These are phyloP conservation scores for Drepana arcuata DNA, from an alignment of 1,140 invertebrate species.

Conservation along the genomic window DNA sequence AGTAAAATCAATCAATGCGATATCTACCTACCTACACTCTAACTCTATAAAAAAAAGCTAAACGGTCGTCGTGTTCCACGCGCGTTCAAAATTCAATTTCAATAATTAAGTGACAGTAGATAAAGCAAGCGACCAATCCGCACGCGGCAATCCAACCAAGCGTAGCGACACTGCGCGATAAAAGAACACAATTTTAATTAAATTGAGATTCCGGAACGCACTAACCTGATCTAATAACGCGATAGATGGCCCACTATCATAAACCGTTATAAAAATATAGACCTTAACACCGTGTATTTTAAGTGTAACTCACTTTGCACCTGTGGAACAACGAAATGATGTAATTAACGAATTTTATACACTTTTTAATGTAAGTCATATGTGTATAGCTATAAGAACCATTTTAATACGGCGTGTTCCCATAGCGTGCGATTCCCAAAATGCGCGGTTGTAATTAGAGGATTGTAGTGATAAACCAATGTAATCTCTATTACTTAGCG, in stretches of 20 bases:
- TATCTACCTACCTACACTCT: too few relatives aligned
- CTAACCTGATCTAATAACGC: conserved; percentile 30
- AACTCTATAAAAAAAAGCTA: too few relatives aligned
- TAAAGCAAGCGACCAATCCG: conserved; percentile 30
- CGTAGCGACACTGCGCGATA: conserved; percentile 54
- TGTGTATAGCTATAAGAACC: conserved; percentile 14
- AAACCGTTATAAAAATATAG: conserved; percentile 3
- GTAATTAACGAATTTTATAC: conserved; percentile 20
- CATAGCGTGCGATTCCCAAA: conserved; percentile 37
- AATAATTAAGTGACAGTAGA: conserved; percentile 60
- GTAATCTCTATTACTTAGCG: conserved; percentile 59
- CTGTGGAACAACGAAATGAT: conserved; percentile 14
- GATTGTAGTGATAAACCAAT: conserved; percentile 50
- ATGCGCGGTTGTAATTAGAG: conserved; percentile 52
- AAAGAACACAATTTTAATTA: conserved; percentile 59
- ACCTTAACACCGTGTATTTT: conserved; percentile 8
- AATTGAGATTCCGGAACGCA: conserved; percentile 57
- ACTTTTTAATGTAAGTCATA: conserved; percentile 17
- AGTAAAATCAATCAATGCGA: too few relatives aligned
- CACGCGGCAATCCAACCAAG: conserved; percentile 26
- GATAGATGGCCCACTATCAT: conserved; percentile 26
- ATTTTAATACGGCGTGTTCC: conserved; percentile 16
- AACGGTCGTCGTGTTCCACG: too few relatives aligned
- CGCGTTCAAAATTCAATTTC: conserved; percentile 46
- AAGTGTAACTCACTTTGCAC: conserved; percentile 14